A percentile compares a stretch with the other conserved stretches of the same genome.
Conservation (phyloP, 2,888 invertebrate genomes). For the Girardia tigrina region DNA sequence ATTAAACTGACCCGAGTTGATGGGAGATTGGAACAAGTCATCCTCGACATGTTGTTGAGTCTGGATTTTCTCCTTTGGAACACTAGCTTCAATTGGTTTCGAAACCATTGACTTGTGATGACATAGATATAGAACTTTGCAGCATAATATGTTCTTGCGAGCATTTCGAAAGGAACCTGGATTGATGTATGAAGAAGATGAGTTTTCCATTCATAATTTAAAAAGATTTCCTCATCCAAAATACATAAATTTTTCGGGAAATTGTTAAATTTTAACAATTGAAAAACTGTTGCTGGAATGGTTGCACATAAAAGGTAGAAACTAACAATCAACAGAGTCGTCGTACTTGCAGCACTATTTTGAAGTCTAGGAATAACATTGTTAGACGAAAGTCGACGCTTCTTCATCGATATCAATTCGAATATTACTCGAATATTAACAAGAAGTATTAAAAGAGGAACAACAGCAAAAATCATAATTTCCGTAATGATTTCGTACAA, state of each 20-base stretch:
- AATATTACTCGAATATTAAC: neutral
- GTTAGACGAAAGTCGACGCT: neutral
- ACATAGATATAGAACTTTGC: neutral
- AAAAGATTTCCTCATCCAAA: neutral
- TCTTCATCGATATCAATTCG: neutral
- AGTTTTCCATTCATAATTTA: neutral
- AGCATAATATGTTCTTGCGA: neutral
- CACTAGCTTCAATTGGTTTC: neutral
- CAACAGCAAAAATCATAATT: neutral
- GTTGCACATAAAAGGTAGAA: neutral
- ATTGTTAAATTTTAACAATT: conserved; percentile 12
- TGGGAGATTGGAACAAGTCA: neutral
- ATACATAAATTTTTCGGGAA: neutral
- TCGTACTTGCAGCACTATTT: neutral
- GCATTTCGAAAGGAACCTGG: neutral
- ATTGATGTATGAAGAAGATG: conserved; percentile 5
- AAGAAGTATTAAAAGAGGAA: neutral
- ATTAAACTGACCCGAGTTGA: neutral
- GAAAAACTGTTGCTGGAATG: neutral
- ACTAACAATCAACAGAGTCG: conserved; percentile 1
- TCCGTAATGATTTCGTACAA: neutral
- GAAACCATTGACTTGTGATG: neutral
- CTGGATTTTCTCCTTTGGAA: neutral
- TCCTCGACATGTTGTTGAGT: neutral
- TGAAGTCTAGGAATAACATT: neutral